Conservation (phyloP, 2,797 vertebrate species). For the Coreius guichenoti region DNA sequence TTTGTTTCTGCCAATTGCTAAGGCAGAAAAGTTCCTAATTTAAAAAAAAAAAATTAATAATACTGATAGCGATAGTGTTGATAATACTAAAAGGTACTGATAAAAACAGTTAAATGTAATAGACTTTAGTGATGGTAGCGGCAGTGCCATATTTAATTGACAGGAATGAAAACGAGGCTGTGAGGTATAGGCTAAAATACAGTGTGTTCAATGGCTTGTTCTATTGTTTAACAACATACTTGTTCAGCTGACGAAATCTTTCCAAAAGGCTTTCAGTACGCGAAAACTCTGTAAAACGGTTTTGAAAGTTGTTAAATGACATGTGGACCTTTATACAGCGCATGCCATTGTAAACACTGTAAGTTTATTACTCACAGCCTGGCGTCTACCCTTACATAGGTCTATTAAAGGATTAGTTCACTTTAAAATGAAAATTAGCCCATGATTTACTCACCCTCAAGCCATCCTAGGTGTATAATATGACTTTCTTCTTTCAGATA, state of each 20-base stretch:
- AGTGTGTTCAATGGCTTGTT: too few relatives aligned
- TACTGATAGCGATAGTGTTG: not conserved
- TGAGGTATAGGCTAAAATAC: not conserved
- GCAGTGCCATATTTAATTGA: not conserved
- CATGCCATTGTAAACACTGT: not conserved
- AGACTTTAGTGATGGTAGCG: not conserved
- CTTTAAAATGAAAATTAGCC: not conserved
- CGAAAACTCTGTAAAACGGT: not conserved
- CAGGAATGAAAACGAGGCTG: not conserved
- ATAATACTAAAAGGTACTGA: not conserved
- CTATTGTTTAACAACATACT: not conserved
- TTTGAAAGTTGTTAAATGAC: not conserved
- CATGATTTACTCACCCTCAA: too few relatives aligned
- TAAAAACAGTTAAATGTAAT: not conserved
- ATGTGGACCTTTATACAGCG: not conserved
- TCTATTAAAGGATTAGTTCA: not conserved
- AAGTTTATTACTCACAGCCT: not conserved
- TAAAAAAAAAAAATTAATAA: not conserved
- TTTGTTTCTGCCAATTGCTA: not conserved
- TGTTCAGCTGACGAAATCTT: not conserved
- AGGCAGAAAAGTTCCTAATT: not conserved
- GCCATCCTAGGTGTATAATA: too few relatives aligned
- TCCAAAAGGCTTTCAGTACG: not conserved
- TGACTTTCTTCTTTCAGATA: too few relatives aligned
- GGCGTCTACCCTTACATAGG: not conserved